Conservation (phyloP, 2,888 invertebrate species). For the Euzophera pinguis region DNA sequence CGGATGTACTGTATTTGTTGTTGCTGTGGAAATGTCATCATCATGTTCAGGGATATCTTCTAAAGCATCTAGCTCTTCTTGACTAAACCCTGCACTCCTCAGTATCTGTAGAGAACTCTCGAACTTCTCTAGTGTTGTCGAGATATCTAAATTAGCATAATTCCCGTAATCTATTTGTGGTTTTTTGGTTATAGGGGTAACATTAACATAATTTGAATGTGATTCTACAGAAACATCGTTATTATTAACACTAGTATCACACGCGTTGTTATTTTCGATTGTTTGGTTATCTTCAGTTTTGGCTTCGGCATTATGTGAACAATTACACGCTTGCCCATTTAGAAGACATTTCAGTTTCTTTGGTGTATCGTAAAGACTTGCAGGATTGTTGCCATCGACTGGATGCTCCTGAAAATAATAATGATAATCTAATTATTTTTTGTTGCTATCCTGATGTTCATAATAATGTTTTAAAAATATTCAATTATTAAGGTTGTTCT, state of each 20-base stretch:
- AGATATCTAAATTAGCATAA: slow-evolving; percentile 88
- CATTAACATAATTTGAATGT: slow-evolving; percentile 76
- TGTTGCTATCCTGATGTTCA: neutral
- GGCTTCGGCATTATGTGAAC: slow-evolving; percentile 78
- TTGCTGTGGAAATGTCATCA: slow-evolving; percentile 63
- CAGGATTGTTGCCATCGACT: slow-evolving; percentile 47
- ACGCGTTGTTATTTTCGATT: slow-evolving; percentile 36
- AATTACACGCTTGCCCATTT: slow-evolving; percentile 77
- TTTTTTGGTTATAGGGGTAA: slow-evolving; percentile 56
- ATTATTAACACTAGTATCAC: slow-evolving; percentile 50
- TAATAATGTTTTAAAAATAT: no score
- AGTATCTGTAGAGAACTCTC: slow-evolving; percentile 87
- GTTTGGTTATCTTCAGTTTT: slow-evolving; percentile 59
- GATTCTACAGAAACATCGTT: slow-evolving; percentile 37
- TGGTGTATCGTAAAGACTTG: slow-evolving; percentile 86
- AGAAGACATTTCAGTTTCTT: slow-evolving; percentile 86
- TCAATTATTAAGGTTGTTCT: no score
- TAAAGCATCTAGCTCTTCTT: slow-evolving; percentile 74
- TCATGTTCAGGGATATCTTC: slow-evolving; percentile 72
- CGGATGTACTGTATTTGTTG: slow-evolving; percentile 59
- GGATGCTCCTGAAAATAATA: slow-evolving; percentile 65
- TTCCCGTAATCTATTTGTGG: slow-evolving; percentile 71
- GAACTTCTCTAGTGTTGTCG: slow-evolving; percentile 87
- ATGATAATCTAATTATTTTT: neutral
- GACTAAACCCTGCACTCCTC: slow-evolving; percentile 80